phyloP scores from a whole-genome alignment of 2,113 vertebrate species.

The Notothenia coriiceps region DNA sequence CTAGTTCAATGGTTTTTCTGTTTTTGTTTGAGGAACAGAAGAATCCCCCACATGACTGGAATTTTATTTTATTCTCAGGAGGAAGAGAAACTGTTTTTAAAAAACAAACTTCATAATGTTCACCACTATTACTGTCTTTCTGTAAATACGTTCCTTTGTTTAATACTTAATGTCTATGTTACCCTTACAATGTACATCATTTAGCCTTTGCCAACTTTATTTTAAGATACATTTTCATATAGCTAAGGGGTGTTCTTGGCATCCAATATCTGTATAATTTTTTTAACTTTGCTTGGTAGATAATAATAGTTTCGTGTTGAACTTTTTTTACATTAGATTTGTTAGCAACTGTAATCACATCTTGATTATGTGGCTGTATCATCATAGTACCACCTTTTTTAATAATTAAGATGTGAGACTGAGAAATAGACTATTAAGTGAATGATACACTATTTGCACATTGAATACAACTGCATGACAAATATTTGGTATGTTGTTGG shows the following conservation, averaged over 20 bases:
- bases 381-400: neutral
- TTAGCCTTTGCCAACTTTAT: neutral
- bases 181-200: neutral
- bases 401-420: neutral
- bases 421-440: neutral
- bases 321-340: neutral
- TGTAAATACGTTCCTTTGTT: neutral
- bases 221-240: neutral
- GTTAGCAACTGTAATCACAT: neutral
- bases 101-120: neutral
- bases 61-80: neutral
- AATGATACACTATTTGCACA: neutral
- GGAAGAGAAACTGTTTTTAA: constrained; percentile 23
- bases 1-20: neutral
- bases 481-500: neutral
- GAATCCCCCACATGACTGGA: neutral
- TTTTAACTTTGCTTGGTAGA: too few species aligned
- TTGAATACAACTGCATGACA: neutral
- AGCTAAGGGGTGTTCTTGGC: neutral
- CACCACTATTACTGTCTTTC: neutral
- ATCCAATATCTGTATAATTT: neutral
- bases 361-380: neutral
- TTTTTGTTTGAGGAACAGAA: neutral
- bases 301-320: neutral
- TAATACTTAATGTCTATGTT: neutral